Evolutionary conservation across 2,888 invertebrate species (phyloP), one percentile per base, ranked within the genome.

Genomic region (Hololepta plana): DNA sequence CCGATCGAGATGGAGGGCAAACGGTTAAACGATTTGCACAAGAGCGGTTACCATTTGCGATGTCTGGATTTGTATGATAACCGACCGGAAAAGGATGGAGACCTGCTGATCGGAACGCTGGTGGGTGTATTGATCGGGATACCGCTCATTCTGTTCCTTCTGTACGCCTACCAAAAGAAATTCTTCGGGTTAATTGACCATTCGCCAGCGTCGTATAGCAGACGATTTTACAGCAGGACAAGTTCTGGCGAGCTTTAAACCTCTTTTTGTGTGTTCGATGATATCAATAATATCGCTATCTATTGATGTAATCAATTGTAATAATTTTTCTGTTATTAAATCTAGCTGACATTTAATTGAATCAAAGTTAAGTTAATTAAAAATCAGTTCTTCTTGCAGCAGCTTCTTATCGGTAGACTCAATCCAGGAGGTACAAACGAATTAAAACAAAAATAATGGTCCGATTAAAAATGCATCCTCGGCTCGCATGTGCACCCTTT

Each of bases 71-170:
- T 57, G 4, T 67, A 69, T 38, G 68, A 67, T 0, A 59, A 68
- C 25, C 52, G 62, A 23, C 73, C 80, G 0, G 72, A 73, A 45
- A 60, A 54, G 15, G 77, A 79, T 37, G 76, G 72, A 64, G 68
- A 73, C 21, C 55, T 73, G 0, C 55, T 76, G 0, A 45, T 79
- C 7, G 70, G 73, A 1, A n/a, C n/a, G n/a, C n/a, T n/a, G n/a
- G n/a, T n/a, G n/a, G n/a, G n/a, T n/a, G n/a, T 73, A 0, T 55
- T 76, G 0, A 45, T 79, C 7, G 70, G 73, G 1, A 65, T 81
- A 3, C 77, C 80, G 0, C 41, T 74, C 6, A 60, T 70, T 33
- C 45, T 80, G 7, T 59, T 61, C 0, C 38, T 68, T 8, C 51
- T 72, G 16, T 52, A 71, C 16, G 68, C 51, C 2, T 64, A 75